Evolutionary conservation across 2,888 invertebrate species (phyloP).

Genomic region (Heliconius hortense): DNA sequence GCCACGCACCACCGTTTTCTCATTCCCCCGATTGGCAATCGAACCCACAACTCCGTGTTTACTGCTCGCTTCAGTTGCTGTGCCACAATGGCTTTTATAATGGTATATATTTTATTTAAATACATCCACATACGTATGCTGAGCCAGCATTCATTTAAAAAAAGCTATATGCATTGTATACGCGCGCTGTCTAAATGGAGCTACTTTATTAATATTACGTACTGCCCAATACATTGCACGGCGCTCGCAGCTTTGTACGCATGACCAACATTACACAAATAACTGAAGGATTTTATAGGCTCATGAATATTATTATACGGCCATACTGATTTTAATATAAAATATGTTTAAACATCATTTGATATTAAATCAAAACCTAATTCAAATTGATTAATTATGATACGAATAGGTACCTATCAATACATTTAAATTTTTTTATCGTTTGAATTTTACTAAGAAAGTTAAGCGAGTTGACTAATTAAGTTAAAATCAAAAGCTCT

Average conservation of each 20-base stretch:
- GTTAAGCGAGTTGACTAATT: not conserved
- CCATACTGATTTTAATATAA: constrained; percentile 13
- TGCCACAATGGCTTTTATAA: no score
- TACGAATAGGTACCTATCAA: not conserved
- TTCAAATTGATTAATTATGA: not conserved
- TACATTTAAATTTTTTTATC: not conserved
- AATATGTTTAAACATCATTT: not conserved
- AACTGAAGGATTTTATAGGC: constrained; percentile 17
- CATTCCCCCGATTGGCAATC: no score
- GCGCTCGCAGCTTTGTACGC: constrained; percentile 19
- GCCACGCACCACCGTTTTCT: no score
- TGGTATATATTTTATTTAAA: not conserved
- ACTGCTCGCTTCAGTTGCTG: no score
- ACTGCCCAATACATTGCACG: constrained; percentile 21
- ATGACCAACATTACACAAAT: constrained; percentile 24
- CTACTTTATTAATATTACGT: constrained; percentile 27
- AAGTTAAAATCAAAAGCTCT: constrained; percentile 1
- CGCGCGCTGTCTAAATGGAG: constrained; percentile 11
- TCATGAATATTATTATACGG: constrained; percentile 14
- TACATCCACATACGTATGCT: no score
- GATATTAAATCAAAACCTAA: not conserved
- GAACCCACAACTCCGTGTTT: no score
- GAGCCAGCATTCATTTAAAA: not conserved
- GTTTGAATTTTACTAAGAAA: not conserved
- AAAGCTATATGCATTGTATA: not conserved